phyloP scores from a whole-genome alignment of 53 echinoderm and acorn worm species.

The Zoroaster sp. region DNA sequence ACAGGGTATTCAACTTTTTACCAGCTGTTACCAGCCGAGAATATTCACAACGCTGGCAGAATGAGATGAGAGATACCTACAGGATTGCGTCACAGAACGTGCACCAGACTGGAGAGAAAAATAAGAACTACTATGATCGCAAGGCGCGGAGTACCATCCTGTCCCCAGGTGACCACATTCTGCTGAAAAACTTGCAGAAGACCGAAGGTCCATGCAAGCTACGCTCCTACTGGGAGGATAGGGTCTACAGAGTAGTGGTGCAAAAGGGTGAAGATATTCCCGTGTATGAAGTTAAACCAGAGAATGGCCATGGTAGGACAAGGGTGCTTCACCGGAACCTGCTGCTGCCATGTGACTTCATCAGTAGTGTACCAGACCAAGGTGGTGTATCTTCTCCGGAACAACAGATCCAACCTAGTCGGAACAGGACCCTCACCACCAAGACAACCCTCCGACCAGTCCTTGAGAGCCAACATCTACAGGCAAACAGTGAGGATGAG shows the following conservation, averaged over 20 bases:
- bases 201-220: neutral
- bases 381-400: too few species aligned
- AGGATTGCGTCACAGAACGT: neutral
- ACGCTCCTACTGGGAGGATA: constrained; percentile 12
- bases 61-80: neutral
- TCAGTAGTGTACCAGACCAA: too few species aligned
- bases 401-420: too few species aligned
- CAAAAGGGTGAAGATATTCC: neutral
- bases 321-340: too few species aligned
- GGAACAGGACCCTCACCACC: too few species aligned
- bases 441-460: too few species aligned
- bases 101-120: neutral
- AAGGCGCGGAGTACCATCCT: neutral
- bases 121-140: neutral
- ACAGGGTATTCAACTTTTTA: neutral
- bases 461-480: too few species aligned
- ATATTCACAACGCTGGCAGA: neutral
- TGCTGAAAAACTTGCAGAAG: neutral
- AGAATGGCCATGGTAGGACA: too few species aligned
- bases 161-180: neutral
- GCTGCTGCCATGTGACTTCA: too few species aligned
- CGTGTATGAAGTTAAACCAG: too few species aligned
- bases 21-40: neutral
- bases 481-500: too few species aligned
- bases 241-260: neutral